Conservation (phyloP, 2,797 vertebrate species). For the Mus spretus region DNA sequence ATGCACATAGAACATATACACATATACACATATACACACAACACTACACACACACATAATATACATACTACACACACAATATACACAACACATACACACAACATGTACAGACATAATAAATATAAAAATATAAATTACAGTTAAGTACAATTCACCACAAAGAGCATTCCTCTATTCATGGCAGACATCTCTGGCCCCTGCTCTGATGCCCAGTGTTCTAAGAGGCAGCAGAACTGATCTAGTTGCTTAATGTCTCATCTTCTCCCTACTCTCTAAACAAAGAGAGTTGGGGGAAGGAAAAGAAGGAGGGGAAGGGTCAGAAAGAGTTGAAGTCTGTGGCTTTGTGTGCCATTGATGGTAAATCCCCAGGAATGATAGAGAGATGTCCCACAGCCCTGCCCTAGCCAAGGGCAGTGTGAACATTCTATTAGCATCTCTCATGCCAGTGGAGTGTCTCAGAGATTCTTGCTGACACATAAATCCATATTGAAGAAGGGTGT, state of each 20-base stretch:
- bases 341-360: background rate
- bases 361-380: background rate
- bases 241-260: background rate
- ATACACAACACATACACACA: background rate
- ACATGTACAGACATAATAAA: background rate
- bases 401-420: background rate
- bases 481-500: background rate
- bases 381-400: background rate
- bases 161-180: background rate
- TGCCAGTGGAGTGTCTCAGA: background rate
- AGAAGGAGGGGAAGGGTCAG: background rate
- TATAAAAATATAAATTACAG: background rate
- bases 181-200: no score
- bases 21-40: no score
- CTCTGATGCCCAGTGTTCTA: background rate
- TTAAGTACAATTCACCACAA: background rate
- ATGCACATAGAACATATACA: no score
- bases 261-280: background rate
- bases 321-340: background rate
- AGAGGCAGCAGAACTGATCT: background rate
- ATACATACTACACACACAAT: background rate
- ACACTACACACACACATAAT: background rate
- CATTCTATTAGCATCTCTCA: background rate
- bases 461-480: background rate
- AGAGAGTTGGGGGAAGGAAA: background rate